phyloP scores from a whole-genome alignment of 2,888 invertebrate genomes.

The Acanthosepion pharaonis region DNA sequence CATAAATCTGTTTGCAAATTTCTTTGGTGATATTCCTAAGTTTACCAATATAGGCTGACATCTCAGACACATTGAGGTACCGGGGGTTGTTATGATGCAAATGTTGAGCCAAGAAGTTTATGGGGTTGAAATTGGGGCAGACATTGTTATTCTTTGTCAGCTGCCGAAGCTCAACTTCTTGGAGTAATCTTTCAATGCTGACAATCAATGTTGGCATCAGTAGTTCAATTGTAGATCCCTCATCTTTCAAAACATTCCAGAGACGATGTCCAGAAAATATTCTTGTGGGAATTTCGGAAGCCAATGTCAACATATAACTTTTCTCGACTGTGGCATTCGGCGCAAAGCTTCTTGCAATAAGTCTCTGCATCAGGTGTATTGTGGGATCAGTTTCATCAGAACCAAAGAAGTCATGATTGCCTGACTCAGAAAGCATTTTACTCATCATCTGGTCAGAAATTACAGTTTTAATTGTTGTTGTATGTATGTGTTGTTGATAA shows the following conservation, averaged over 20 bases:
- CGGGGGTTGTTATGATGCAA: conserved; percentile 74
- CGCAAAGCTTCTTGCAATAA: neutral
- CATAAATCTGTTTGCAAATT: conserved; percentile 71
- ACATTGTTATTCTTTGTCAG: conserved; percentile 63
- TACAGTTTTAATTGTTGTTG: neutral
- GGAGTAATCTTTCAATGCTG: conserved; percentile 74
- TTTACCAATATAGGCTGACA: conserved; percentile 74
- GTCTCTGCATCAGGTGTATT: neutral
- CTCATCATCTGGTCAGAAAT: neutral
- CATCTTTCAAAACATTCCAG: neutral
- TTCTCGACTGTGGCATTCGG: neutral
- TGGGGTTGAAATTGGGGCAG: conserved; percentile 74
- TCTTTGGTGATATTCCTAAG: conserved; percentile 71
- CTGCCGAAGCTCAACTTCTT: conserved; percentile 70
- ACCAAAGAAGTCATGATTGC: neutral
- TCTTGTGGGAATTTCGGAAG: conserved; percentile 72
- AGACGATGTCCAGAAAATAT: conserved; percentile 56
- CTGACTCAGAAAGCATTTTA: neutral
- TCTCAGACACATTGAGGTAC: conserved; percentile 74
- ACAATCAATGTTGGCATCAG: conserved; percentile 73
- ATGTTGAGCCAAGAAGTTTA: conserved; percentile 74
- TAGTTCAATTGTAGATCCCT: conserved; percentile 64
- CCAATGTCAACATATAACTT: conserved; percentile 56
- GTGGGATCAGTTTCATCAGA: neutral
- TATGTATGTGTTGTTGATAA: neutral